phyloP scores from a whole-genome alignment of 1,140 invertebrate species.

The Vollenhovia emeryi region DNA sequence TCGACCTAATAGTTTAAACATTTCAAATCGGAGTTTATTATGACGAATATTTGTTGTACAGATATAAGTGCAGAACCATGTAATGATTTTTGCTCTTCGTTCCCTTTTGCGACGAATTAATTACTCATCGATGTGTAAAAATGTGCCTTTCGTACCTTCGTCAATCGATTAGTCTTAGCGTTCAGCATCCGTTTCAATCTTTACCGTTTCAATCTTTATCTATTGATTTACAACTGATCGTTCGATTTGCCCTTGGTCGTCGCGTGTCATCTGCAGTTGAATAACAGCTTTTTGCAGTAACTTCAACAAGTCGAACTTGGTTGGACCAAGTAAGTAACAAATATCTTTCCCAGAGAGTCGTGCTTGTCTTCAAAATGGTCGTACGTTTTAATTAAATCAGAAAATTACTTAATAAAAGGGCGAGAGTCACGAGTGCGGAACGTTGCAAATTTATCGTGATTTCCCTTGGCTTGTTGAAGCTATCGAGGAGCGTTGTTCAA shows the following conservation, averaged over 20 bases:
- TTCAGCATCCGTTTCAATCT: neutral
- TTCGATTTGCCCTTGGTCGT: constrained; percentile 11
- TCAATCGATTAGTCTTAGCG: constrained; percentile 13
- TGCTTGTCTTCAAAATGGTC: neutral
- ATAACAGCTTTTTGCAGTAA: constrained; percentile 27
- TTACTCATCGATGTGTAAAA: constrained; percentile 22
- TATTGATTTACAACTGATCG: constrained; percentile 19
- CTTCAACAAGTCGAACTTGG: constrained; percentile 39
- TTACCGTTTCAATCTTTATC: constrained; percentile 15
- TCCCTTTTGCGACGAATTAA: neutral
- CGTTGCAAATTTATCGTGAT: neutral
- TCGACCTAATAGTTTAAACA: constrained; percentile 12
- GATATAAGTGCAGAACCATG: neutral
- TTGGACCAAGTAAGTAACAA: constrained; percentile 32
- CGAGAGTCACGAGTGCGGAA: neutral
- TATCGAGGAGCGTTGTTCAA: constrained; percentile 34
- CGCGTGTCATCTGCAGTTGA: constrained; percentile 12
- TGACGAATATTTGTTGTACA: constrained; percentile 18
- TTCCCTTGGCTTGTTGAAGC: constrained; percentile 25
- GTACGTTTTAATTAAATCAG: constrained; percentile 4
- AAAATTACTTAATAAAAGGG: neutral
- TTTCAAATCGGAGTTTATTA: constrained; percentile 25
- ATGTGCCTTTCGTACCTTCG: constrained; percentile 24
- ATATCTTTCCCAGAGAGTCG: neutral
- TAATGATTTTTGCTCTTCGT: constrained; percentile 7